Conservation (phyloP, 2,888 invertebrate genomes). For the Lasioglossum oenotherae region DNA sequence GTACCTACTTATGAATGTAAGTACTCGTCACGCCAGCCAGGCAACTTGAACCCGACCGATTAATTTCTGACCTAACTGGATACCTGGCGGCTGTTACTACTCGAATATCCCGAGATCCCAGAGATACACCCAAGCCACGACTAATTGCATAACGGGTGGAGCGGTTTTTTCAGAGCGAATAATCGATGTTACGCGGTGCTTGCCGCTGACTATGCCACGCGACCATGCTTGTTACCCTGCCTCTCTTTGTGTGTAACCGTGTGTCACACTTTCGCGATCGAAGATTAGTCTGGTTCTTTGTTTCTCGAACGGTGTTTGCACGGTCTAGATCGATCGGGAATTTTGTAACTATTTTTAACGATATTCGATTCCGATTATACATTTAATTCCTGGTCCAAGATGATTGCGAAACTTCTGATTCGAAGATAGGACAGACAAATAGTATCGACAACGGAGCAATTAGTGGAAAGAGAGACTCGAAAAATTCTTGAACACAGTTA, state of each 20-base stretch:
- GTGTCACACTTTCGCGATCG: conserved; percentile 8
- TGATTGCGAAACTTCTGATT: neutral
- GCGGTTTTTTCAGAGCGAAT: conserved; percentile 19
- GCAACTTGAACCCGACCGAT: conserved; percentile 43
- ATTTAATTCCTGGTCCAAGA: neutral
- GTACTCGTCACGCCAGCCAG: neutral
- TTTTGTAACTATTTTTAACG: neutral
- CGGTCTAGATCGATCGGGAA: neutral
- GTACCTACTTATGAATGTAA: neutral
- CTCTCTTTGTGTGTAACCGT: neutral
- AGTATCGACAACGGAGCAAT: neutral
- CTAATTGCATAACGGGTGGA: conserved; percentile 55
- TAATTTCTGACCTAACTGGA: conserved; percentile 53
- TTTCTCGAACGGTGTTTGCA: neutral
- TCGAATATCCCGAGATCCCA: conserved; percentile 27
- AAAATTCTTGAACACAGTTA: neutral
- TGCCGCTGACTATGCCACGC: conserved; percentile 4
- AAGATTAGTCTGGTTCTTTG: conserved; percentile 1
- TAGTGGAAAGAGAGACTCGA: neutral
- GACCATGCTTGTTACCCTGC: neutral
- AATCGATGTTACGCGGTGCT: conserved; percentile 19
- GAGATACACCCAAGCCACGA: conserved; percentile 25
- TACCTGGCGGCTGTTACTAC: conserved; percentile 9
- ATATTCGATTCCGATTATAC: neutral
- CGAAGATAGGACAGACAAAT: neutral